These are phyloP conservation scores for Calyptommatus sinebrachiatus DNA, from an alignment of 2,113 vertebrate genomes.

Conservation along the genomic window DNA sequence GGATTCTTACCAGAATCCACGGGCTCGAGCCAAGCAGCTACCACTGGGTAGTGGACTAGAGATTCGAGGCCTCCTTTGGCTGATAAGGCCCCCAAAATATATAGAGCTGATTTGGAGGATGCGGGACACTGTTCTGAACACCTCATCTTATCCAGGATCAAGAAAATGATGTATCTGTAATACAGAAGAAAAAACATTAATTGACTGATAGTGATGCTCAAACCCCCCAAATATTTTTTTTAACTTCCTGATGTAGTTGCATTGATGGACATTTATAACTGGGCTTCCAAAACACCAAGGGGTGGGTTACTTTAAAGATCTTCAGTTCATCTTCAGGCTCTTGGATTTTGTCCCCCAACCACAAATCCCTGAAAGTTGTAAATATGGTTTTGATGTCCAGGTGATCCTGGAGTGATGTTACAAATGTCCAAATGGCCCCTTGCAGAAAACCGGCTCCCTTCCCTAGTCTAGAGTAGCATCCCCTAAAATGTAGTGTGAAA, in stretches of 20 bases:
- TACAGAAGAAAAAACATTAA: slow-evolving; percentile 9
- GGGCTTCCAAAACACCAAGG: not conserved
- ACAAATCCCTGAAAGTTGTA: not conserved
- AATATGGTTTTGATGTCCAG: no score
- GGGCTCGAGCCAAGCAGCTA: slow-evolving; percentile 63
- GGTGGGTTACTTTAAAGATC: not conserved
- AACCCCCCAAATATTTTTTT: no score
- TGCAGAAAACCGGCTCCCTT: no score
- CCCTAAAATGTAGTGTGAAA: no score
- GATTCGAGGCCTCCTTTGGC: slow-evolving; percentile 50
- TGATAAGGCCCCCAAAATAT: slow-evolving; percentile 73
- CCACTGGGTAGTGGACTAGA: slow-evolving; percentile 67
- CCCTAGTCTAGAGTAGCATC: no score
- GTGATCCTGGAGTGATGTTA: no score
- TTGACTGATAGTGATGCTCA: no score
- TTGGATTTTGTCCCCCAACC: no score
- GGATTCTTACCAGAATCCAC: not conserved
- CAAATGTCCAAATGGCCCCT: no score
- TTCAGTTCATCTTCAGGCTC: no score
- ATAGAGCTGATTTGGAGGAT: slow-evolving; percentile 71
- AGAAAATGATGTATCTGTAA: slow-evolving; percentile 80
- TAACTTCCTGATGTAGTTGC: not conserved
- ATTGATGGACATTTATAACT: not conserved
- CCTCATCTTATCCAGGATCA: slow-evolving; percentile 79
- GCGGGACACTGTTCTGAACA: slow-evolving; percentile 68